Conservation (phyloP, 2,888 invertebrate species). For the Reticulitermes lucifugus region DNA sequence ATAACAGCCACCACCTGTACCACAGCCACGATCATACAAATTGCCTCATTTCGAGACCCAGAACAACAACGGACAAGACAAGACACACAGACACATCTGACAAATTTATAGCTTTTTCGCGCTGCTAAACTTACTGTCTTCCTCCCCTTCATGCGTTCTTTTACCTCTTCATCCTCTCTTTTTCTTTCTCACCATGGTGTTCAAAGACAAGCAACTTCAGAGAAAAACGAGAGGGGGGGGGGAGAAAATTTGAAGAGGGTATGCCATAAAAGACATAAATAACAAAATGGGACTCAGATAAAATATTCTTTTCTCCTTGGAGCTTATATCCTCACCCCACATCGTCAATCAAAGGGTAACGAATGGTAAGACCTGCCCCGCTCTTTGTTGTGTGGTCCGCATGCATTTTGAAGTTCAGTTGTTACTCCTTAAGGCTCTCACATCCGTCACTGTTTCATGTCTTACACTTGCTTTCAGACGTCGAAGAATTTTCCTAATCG, state of each 20-base stretch:
- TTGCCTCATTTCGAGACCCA: constrained; percentile 52
- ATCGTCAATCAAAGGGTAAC: constrained; percentile 53
- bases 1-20: constrained; percentile 45
- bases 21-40: constrained; percentile 53
- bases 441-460: neutral
- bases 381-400: constrained; percentile 31
- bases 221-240: neutral
- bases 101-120: constrained; percentile 53
- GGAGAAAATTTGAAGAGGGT: constrained; percentile 40
- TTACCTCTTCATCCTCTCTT: constrained; percentile 31
- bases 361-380: constrained; percentile 45
- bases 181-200: constrained; percentile 24
- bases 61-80: constrained; percentile 47
- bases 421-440: neutral
- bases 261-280: constrained; percentile 52
- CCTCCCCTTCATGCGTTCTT: constrained; percentile 6
- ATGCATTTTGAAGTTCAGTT: neutral
- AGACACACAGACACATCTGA: constrained; percentile 46
- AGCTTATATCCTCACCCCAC: constrained; percentile 51
- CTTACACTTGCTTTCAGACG: neutral
- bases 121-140: constrained; percentile 49
- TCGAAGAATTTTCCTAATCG: neutral
- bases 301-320: constrained; percentile 52
- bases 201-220: constrained; percentile 33
- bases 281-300: constrained; percentile 52